A percentile compares a stretch with the other conserved stretches of the same genome.
Evolutionary conservation across 2,888 invertebrate genomes (phyloP).

Genomic region (Acronicta leporina): DNA sequence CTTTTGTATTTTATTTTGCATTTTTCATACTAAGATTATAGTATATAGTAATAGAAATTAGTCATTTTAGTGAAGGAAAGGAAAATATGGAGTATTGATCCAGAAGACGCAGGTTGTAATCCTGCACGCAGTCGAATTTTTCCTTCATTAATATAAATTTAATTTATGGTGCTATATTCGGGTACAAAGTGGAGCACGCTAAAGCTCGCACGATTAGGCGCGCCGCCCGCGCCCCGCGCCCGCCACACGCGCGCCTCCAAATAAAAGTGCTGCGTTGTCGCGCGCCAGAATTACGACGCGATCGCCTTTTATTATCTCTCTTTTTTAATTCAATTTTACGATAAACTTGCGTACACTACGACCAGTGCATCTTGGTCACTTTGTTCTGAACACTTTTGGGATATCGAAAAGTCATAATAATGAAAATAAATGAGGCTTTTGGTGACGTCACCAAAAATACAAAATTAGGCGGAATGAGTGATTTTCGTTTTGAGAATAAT

Average conservation of each 20-base stretch:
- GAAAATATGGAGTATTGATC: too few species aligned
- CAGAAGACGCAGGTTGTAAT: too few species aligned
- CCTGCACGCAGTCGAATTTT: too few species aligned
- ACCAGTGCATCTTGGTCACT: slow-evolving; percentile 62
- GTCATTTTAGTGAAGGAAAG: too few species aligned
- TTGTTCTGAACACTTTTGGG: slow-evolving; percentile 7
- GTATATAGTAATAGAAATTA: too few species aligned
- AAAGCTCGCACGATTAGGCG: slow-evolving; percentile 81
- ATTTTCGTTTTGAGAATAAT: background rate
- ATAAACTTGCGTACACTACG: slow-evolving; percentile 75
- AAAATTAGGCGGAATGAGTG: background rate
- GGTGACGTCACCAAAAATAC: background rate
- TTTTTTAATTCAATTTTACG: slow-evolving; percentile 88
- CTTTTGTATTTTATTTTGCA: too few species aligned
- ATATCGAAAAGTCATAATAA: slow-evolving; percentile 20
- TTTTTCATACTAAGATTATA: too few species aligned
- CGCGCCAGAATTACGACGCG: slow-evolving; percentile 88
- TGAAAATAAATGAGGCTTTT: slow-evolving; percentile 8
- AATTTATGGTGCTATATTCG: slow-evolving; percentile 2
- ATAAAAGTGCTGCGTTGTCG: slow-evolving; percentile 87
- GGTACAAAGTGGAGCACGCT: slow-evolving; percentile 64
- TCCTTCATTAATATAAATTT: too few species aligned
- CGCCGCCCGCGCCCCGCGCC: slow-evolving; percentile 59
- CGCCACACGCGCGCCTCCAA: slow-evolving; percentile 83
- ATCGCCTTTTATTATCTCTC: slow-evolving; percentile 85